Evolutionary conservation across 2,797 vertebrate species (phyloP).

Genomic region (Sorex maritimensis): DNA sequence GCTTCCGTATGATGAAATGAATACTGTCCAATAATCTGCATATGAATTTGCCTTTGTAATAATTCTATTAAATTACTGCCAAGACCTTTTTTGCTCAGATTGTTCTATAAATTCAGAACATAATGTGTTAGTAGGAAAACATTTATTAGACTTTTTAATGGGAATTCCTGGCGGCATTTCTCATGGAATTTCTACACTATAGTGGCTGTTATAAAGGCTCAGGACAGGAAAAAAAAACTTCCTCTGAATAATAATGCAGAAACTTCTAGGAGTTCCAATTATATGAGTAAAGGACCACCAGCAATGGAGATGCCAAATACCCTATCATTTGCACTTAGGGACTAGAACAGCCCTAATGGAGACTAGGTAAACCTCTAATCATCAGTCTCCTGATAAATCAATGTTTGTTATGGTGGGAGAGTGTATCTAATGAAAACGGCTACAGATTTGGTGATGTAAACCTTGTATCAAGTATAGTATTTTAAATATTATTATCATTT

Average conservation of each 20-base stretch:
- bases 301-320: not conserved
- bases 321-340: constrained; percentile 29
- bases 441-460: not conserved
- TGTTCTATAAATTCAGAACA: constrained; percentile 87
- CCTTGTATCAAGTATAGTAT: not conserved
- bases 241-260: constrained; percentile 31
- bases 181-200: constrained; percentile 61
- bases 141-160: constrained; percentile 83
- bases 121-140: constrained; percentile 82
- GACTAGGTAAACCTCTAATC: constrained; percentile 57
- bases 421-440: constrained; percentile 15
- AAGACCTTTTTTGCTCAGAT: constrained; percentile 73
- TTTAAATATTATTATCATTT: constrained; percentile 59
- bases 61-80: constrained; percentile 85
- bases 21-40: constrained; percentile 84
- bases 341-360: not conserved
- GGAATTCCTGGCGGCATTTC: constrained; percentile 71
- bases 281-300: constrained; percentile 37
- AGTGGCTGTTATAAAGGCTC: constrained; percentile 35
- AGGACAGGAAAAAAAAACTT: not conserved
- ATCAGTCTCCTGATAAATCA: constrained; percentile 33
- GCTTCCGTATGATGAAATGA: constrained; percentile 86
- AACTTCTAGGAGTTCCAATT: not conserved
- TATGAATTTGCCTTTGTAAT: constrained; percentile 88
- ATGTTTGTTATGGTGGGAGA: not conserved